Evolutionary conservation across 2,113 vertebrate species (phyloP), one percentile per base, ranked within the genome.

Genomic region (Cyrtonyx montezumae): DNA sequence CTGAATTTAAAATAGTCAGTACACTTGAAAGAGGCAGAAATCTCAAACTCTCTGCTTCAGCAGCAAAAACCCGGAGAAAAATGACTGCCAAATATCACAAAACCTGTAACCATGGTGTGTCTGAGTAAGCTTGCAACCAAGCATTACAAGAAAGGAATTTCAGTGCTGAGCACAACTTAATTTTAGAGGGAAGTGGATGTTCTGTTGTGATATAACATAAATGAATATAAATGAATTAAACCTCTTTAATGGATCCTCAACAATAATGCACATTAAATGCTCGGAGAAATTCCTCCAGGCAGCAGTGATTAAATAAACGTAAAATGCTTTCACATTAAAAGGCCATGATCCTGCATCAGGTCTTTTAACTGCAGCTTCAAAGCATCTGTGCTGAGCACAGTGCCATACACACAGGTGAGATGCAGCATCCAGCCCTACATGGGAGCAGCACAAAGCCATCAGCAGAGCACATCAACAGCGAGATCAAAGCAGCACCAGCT

Each of bases 301-400:
- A 65, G n/a, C 32, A 34, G 30, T 28, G 26, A 56, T 70, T 49
- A 86, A 77, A 79, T 59, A 79, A 34, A 70, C 1, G 34, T 43
- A 48, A 94, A 94, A 84, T 59, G 51, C 34, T 80, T 68, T 91
- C 32, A 40, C 63, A 61, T 58, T 70, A 71, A 67, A 77, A 87
- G 79, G 14, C 23, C 32, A 37, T 1, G 23, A 28, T 69, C 23
- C 18, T 56, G 76, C 13, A 5, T 37, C 75, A n/a, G 21, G 34
- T 43, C 71, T 85, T 70, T 76, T 14, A 77, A 58, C 12, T 68
- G 21, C 34, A 34, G 20, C 23, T 89, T 88, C 84, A 85, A 76
- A 83, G 77, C 37, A 43, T 4, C 49, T 30, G 4, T 1, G 0
- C 2, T 48, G 68, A 83, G 68, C 68, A 73, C 32, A 59, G 59